These are phyloP conservation scores for Lagorchestes hirsutus DNA, from an alignment of 2,797 vertebrate genomes.

Conservation along the genomic window DNA sequence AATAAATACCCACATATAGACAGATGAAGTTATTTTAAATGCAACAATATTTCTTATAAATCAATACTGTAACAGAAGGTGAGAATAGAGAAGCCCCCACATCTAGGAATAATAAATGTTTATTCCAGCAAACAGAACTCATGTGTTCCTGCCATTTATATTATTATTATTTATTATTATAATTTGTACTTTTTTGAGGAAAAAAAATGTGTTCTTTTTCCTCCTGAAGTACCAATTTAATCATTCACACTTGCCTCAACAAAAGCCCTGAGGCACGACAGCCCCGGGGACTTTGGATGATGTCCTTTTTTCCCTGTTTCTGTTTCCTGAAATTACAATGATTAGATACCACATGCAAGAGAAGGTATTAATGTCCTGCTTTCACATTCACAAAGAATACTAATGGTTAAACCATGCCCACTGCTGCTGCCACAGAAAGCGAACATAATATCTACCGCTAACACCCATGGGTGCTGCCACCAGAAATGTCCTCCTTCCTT, in stretches of 20 bases:
- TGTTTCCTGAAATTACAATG: slow-evolving; percentile 98
- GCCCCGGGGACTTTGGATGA: slow-evolving; percentile 86
- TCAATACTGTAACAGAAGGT: slow-evolving; percentile 98
- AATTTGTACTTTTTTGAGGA: slow-evolving; percentile 85
- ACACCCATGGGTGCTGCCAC: slow-evolving; percentile 82
- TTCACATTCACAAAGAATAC: slow-evolving; percentile 92
- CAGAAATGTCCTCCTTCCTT: slow-evolving; percentile 82
- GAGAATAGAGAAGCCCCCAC: slow-evolving; percentile 93
- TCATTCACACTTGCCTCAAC: slow-evolving; percentile 87
- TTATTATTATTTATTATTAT: slow-evolving; percentile 83
- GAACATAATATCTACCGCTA: slow-evolving; percentile 85
- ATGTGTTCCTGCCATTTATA: slow-evolving; percentile 77
- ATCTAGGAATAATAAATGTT: slow-evolving; percentile 93
- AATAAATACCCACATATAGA: slow-evolving; percentile 99
- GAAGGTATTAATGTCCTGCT: slow-evolving; percentile 83
- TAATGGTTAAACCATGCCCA: slow-evolving; percentile 91
- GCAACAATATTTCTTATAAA: slow-evolving; percentile 95
- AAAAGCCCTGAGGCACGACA: slow-evolving; percentile 84
- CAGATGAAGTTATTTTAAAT: slow-evolving; percentile 93
- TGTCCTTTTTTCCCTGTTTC: slow-evolving; percentile 88
- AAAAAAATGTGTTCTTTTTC: slow-evolving; percentile 78
- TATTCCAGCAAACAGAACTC: slow-evolving; percentile 99
- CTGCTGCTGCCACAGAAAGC: slow-evolving; percentile 87
- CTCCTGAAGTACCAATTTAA: slow-evolving; percentile 86
- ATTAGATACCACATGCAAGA: slow-evolving; percentile 90